Conservation (phyloP, 2,888 invertebrate genomes). For the Lasius fuliginosus region DNA sequence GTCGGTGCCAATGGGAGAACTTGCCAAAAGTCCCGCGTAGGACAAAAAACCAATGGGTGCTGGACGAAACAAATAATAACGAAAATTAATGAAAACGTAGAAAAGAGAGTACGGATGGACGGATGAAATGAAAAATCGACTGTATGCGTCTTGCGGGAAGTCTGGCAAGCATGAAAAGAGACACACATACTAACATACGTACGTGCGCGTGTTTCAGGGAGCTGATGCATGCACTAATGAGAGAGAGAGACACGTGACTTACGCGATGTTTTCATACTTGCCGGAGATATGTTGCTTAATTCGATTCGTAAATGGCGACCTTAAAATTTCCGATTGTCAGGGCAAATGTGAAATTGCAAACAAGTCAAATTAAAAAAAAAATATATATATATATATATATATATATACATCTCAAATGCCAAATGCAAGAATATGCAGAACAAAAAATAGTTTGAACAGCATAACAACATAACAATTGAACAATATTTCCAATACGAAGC, state of each 20-base stretch:
- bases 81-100: slow-evolving; percentile 32
- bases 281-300: background rate
- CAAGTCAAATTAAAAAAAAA: background rate
- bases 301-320: background rate
- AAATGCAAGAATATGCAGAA: background rate
- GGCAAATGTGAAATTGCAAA: background rate
- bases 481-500: background rate
- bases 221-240: slow-evolving; percentile 26
- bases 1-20: slow-evolving; percentile 81
- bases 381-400: too few relatives aligned
- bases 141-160: slow-evolving; percentile 39
- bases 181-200: background rate
- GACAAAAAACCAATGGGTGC: slow-evolving; percentile 83
- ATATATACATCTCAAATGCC: background rate
- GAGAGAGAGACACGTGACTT: background rate
- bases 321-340: background rate
- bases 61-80: slow-evolving; percentile 84
- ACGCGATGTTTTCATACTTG: background rate
- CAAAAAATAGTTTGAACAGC: background rate
- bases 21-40: slow-evolving; percentile 82
- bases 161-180: slow-evolving; percentile 57
- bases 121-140: slow-evolving; percentile 11
- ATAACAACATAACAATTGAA: too few relatives aligned
- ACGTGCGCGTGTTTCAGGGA: background rate
- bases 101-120: background rate